Evolutionary conservation across 2,888 invertebrate species (phyloP).

Genomic region (Caenorhabditis sinica): DNA sequence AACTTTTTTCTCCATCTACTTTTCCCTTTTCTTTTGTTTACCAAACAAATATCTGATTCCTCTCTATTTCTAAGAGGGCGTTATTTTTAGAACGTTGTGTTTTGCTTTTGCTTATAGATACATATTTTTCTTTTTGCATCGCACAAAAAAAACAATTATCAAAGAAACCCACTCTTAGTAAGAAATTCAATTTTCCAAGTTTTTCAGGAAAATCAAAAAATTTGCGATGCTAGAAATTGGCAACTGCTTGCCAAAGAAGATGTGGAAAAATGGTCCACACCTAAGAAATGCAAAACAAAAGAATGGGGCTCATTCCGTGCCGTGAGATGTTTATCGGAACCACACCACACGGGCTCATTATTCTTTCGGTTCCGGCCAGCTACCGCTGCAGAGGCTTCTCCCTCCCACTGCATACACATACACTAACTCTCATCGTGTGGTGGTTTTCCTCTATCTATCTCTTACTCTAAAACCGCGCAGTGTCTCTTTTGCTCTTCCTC

Average conservation of each 20-base stretch:
- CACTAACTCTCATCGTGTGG: background rate
- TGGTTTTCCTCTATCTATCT: background rate
- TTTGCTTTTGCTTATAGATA: background rate
- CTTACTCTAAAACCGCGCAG: conserved; percentile 18
- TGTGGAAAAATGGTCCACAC: background rate
- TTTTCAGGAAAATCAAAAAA: no score
- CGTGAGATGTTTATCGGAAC: conserved; percentile 1
- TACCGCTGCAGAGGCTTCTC: background rate
- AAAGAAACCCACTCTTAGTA: no score
- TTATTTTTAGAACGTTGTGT: background rate
- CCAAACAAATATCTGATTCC: background rate
- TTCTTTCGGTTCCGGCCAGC: background rate
- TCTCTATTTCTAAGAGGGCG: background rate
- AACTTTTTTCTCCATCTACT: background rate
- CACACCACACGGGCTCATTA: background rate
- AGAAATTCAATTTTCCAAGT: no score
- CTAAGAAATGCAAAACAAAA: background rate
- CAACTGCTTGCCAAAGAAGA: no score
- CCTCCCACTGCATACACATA: background rate
- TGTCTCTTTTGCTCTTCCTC: background rate
- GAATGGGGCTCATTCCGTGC: background rate
- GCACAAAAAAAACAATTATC: no score
- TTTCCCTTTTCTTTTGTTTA: background rate
- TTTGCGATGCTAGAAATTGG: no score
- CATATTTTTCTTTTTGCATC: background rate